A percentile compares a stretch with the other conserved stretches of the same genome.
Conservation (phyloP, 2,797 vertebrate species). For the Rhincodon typus region DNA sequence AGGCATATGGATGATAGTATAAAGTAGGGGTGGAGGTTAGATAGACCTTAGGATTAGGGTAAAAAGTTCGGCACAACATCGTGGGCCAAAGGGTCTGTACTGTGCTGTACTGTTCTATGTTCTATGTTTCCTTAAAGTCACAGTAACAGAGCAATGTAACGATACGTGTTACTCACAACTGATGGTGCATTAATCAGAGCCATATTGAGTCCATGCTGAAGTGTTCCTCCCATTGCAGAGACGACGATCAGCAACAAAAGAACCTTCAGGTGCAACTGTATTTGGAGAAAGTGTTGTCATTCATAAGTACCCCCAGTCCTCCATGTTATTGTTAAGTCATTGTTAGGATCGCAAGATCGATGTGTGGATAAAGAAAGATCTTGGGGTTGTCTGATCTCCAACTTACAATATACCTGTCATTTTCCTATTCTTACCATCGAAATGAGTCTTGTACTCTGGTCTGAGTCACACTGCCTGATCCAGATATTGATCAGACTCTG, state of each 20-base stretch:
- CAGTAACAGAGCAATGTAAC: background rate
- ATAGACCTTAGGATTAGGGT: too few relatives aligned
- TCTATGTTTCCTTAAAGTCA: background rate
- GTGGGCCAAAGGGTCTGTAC: too few relatives aligned
- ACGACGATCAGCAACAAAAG: conserved; percentile 27
- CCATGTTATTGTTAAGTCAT: background rate
- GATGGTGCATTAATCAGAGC: conserved; percentile 24
- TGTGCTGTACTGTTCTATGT: too few relatives aligned
- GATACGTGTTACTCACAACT: background rate
- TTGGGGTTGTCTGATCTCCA: background rate
- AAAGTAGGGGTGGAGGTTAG: too few relatives aligned
- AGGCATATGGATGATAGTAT: too few relatives aligned
- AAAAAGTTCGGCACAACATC: too few relatives aligned
- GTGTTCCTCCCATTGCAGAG: conserved; percentile 22
- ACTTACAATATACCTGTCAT: background rate
- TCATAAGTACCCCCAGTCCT: background rate
- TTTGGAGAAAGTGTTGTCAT: background rate
- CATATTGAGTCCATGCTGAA: conserved; percentile 33
- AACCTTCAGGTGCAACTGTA: conserved; percentile 21
- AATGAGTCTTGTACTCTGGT: background rate
- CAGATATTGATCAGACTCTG: background rate
- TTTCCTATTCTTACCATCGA: background rate
- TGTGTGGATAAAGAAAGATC: background rate
- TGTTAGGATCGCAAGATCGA: background rate
- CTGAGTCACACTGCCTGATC: too few relatives aligned